Conservation (phyloP, 2,797 vertebrate genomes). For the Gallinago nigripennis region DNA sequence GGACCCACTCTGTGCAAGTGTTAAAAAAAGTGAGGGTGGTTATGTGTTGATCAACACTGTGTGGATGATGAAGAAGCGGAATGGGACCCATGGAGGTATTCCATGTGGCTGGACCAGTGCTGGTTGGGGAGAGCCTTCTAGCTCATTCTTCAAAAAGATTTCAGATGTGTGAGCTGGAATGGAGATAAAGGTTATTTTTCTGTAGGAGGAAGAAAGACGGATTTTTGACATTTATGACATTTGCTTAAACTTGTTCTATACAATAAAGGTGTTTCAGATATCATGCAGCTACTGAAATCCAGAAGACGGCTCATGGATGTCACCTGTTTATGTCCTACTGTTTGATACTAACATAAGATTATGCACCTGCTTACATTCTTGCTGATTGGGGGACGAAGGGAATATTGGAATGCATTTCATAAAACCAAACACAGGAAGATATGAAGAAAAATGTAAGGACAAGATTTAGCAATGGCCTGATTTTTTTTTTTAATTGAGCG, state of each 20-base stretch:
- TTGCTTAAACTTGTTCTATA: not conserved
- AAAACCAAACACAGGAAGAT: not conserved
- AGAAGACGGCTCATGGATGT: not conserved
- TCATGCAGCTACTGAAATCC: not conserved
- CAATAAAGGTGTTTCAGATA: not conserved
- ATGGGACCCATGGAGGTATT: not conserved
- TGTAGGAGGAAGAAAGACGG: accelerated
- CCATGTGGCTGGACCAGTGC: not conserved
- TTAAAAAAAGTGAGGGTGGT: not conserved
- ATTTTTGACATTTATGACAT: not conserved
- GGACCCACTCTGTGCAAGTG: not conserved
- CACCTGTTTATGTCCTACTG: not conserved
- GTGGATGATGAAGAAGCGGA: not conserved
- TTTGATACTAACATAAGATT: not conserved
- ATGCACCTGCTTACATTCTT: not conserved
- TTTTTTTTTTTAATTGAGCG: not conserved
- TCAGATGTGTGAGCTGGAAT: not conserved
- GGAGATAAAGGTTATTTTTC: not conserved
- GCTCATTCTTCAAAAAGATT: not conserved
- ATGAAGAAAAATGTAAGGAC: not conserved
- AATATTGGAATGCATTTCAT: not conserved
- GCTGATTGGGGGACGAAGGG: not conserved
- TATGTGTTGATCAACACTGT: not conserved
- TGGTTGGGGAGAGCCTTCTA: not conserved
- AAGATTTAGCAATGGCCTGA: not conserved